Evolutionary conservation across 2,797 vertebrate genomes (phyloP), one percentile per base, ranked within the genome.

Genomic region (Coluber constrictor): DNA sequence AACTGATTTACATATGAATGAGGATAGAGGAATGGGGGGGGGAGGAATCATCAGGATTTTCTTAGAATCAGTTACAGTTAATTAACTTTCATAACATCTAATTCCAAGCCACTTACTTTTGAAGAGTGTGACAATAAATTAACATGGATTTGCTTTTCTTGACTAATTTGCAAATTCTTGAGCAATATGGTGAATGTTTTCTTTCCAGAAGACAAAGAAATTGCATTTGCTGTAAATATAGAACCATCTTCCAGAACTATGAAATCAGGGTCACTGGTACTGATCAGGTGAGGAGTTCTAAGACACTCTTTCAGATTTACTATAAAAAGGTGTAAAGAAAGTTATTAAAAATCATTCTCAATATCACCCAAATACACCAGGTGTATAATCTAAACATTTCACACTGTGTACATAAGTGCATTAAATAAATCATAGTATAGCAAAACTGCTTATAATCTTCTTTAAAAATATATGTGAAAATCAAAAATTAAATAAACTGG

Each of bases 261-360:
- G 90, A 99, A 99, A 92, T 95, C 94, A 0, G 90, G 94, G 95
- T 98, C 98, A 66, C 92, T 96, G 86, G 95, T 96, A 63, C 63
- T 96, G 12, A 94, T 94, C 4, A 95, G 0, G 0, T 97, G 95
- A 57, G 95, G 92, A 0, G 95, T 95, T 51, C 60, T 87, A 91
- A 98, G 97, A 86, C 98, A 99, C 87, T 95, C 94, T 12, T 95
- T 86, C 37, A 98, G 88, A 94, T 98, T 95, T 92, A 98, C 98
- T 98, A 94, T 93, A 94, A 92, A 93, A 94, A 95, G 94, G 91
- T 92, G 90, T 23, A 0, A 1, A 94, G 94, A 95, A 89, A n/a
- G 32, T 32, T 47, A 2, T 60, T 7, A 86, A 87, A 2, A 93
- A 55, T 66, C 0, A 15, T 56, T 83, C 0, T 6, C 29, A 8